Evolutionary conservation across 2,888 invertebrate species (phyloP).

Genomic region (Pterobdella sp.): DNA sequence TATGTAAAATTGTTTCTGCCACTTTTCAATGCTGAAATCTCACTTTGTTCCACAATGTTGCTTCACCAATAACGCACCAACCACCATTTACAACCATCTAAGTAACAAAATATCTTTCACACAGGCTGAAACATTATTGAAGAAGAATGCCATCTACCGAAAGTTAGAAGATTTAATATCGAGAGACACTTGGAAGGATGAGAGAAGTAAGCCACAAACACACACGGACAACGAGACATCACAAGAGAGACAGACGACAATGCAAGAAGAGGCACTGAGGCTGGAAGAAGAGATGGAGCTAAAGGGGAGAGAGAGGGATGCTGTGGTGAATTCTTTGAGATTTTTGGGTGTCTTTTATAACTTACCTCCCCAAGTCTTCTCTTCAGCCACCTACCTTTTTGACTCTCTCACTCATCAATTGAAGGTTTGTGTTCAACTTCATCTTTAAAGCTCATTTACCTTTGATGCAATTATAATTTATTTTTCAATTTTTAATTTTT

Average conservation of each 20-base stretch:
- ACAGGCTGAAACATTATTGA: conserved; percentile 8
- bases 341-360: conserved; percentile 17
- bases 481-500: not conserved
- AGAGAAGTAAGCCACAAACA: too few relatives aligned
- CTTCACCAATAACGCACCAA: too few relatives aligned
- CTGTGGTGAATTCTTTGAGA: conserved; percentile 11
- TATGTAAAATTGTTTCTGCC: too few relatives aligned
- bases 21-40: too few relatives aligned
- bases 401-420: conserved; percentile 8
- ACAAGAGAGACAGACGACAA: not conserved
- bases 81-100: too few relatives aligned
- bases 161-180: not conserved
- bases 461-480: conserved; percentile 6
- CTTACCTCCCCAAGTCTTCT: conserved; percentile 20
- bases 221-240: not conserved
- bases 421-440: not conserved
- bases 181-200: not conserved
- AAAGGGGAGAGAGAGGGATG: not conserved
- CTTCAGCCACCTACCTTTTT: conserved; percentile 12
- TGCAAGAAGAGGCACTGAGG: not conserved
- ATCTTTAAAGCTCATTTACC: not conserved
- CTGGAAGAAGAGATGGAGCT: not conserved
- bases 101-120: too few relatives aligned
- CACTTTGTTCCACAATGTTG: too few relatives aligned
- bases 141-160: conserved; percentile 7